phyloP scores from a whole-genome alignment of 2,113 vertebrate species.

The Cariama cristata region DNA sequence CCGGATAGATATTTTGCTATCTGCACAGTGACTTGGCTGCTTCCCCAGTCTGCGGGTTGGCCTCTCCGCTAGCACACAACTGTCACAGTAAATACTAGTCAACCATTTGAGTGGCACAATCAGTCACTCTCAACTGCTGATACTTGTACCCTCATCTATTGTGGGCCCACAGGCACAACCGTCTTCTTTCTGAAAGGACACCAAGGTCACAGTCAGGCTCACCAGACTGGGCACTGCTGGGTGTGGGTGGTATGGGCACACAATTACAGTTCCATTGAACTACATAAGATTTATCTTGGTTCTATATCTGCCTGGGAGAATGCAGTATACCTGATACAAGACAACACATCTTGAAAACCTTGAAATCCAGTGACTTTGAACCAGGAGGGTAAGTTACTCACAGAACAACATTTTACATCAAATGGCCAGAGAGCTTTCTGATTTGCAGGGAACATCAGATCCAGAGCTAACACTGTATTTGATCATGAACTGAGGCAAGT shows the following conservation, averaged over 20 bases:
- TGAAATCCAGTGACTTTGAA: not conserved
- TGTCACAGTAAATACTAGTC: not conserved
- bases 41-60: not conserved
- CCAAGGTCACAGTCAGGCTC: not conserved
- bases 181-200: not conserved
- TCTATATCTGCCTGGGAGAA: not conserved
- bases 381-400: not conserved
- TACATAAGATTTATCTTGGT: not conserved
- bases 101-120: not conserved
- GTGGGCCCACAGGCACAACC: not conserved
- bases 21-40: not conserved
- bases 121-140: not conserved
- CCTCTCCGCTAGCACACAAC: not conserved
- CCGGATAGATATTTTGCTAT: not conserved
- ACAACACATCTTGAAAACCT: not conserved
- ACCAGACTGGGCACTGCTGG: not conserved
- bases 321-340: fast-evolving
- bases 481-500: not conserved
- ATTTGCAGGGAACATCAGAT: not conserved
- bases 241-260: not conserved
- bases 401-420: not conserved
- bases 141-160: not conserved
- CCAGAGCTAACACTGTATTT: not conserved
- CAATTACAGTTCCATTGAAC: not conserved
- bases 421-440: not conserved